Evolutionary conservation across 2,888 invertebrate species (phyloP).

Genomic region (Acronicta leporina): DNA sequence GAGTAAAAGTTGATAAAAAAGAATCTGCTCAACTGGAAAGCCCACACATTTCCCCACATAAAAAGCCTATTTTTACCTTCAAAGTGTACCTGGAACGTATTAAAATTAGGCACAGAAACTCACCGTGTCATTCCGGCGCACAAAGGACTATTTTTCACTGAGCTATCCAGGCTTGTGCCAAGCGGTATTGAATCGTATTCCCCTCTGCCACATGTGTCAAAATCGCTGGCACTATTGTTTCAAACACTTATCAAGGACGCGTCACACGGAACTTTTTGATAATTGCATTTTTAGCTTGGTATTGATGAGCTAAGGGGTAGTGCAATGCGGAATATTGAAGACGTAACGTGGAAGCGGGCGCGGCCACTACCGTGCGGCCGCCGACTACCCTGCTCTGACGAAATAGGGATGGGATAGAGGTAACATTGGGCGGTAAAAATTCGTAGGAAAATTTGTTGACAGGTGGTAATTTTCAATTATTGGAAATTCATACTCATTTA

Average conservation of each 20-base stretch:
- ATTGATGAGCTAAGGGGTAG: constrained; percentile 49
- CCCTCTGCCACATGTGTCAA: constrained; percentile 85
- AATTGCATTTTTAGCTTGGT: constrained; percentile 53
- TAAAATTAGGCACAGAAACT: constrained; percentile 65
- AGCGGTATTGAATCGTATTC: constrained; percentile 84
- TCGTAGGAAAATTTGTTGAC: constrained; percentile 1
- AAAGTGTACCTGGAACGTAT: constrained; percentile 46
- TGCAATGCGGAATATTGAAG: constrained; percentile 59
- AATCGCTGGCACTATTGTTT: constrained; percentile 64
- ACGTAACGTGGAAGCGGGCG: constrained; percentile 69
- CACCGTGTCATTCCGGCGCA: constrained; percentile 84
- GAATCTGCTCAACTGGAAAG: constrained; percentile 8
- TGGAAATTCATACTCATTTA: no score
- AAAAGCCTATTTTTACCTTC: constrained; percentile 28
- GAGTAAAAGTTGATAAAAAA: constrained; percentile 10
- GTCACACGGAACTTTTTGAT: constrained; percentile 59
- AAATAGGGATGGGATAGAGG: constrained; percentile 64
- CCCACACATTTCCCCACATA: constrained; percentile 17
- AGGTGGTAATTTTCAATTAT: constrained; percentile 1
- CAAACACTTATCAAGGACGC: constrained; percentile 62
- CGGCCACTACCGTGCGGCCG: constrained; percentile 72
- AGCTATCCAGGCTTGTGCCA: constrained; percentile 87
- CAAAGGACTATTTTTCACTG: constrained; percentile 70
- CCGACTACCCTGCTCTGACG: constrained; percentile 70
- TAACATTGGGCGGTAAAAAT: constrained; percentile 18